Evolutionary conservation across 53 echinoderm and acorn worm genomes (phyloP).

Genomic region (Glandiceps talaboti): DNA sequence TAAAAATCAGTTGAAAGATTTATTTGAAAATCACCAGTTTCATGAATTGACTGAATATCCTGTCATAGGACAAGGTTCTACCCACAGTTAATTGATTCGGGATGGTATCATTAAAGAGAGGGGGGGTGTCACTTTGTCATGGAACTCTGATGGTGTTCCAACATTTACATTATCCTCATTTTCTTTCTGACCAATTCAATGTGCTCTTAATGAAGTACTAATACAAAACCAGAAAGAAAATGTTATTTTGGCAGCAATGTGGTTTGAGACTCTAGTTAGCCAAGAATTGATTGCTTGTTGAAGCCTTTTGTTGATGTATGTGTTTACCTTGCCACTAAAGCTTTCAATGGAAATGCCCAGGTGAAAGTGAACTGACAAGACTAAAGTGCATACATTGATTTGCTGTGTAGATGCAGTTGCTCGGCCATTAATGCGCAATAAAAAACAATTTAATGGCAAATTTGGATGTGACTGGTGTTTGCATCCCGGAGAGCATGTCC

Average conservation of each 20-base stretch:
- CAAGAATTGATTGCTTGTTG: constrained; percentile 17
- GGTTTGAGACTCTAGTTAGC: constrained; percentile 20
- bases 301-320: constrained; percentile 26
- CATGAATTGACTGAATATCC: neutral
- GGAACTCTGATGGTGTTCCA: constrained; percentile 27
- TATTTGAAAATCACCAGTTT: neutral
- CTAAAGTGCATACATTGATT: constrained; percentile 8
- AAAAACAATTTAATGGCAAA: constrained; percentile 28
- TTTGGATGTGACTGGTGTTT: constrained; percentile 24
- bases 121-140: constrained; percentile 7
- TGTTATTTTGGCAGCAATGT: constrained; percentile 20
- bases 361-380: neutral
- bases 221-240: constrained; percentile 10
- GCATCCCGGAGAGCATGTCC: constrained; percentile 9
- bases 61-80: neutral
- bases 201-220: constrained; percentile 19
- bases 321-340: no score
- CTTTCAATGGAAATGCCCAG: no score
- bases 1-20: neutral
- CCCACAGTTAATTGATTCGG: neutral
- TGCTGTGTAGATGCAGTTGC: constrained; percentile 15
- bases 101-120: neutral
- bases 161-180: constrained; percentile 20
- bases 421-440: constrained; percentile 13
- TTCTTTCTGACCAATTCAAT: constrained; percentile 18